These are phyloP conservation scores for Alcedo atthis DNA, from an alignment of 2,797 vertebrate species.

Conservation along the genomic window DNA sequence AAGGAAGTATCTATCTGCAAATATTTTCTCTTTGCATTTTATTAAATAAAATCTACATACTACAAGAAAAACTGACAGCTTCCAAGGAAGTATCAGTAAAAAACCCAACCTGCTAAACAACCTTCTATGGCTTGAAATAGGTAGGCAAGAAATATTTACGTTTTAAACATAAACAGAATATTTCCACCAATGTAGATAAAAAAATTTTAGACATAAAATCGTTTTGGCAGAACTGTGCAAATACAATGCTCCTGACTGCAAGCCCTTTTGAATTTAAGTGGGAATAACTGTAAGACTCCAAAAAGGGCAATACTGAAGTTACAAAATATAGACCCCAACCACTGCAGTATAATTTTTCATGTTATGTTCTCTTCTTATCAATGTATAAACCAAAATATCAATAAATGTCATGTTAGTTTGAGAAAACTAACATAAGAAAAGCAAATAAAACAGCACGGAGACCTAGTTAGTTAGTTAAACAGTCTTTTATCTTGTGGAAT, in stretches of 20 bases:
- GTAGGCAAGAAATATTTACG: constrained; percentile 58
- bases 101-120: too few species aligned
- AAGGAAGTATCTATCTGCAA: constrained; percentile 42
- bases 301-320: constrained; percentile 50
- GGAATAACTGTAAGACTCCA: constrained; percentile 45
- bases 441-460: constrained; percentile 73
- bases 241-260: constrained; percentile 60
- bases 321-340: constrained; percentile 59
- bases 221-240: constrained; percentile 69
- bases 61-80: constrained; percentile 19
- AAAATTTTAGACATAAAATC: constrained; percentile 71
- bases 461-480: constrained; percentile 70
- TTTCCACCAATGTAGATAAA: constrained; percentile 62
- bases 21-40: background rate
- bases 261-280: constrained; percentile 55
- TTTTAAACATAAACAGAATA: constrained; percentile 71
- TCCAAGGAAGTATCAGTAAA: constrained; percentile 17
- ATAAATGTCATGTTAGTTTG: constrained; percentile 50
- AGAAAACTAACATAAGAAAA: constrained; percentile 56
- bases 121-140: constrained; percentile 61
- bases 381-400: constrained; percentile 66
- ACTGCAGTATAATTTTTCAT: constrained; percentile 63
- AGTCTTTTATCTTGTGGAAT: constrained; percentile 69
- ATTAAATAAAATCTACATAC: constrained; percentile 41
- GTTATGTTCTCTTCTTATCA: constrained; percentile 73